Evolutionary conservation across 2,888 invertebrate species (phyloP).

Genomic region (Hemistola chrysoprasaria): DNA sequence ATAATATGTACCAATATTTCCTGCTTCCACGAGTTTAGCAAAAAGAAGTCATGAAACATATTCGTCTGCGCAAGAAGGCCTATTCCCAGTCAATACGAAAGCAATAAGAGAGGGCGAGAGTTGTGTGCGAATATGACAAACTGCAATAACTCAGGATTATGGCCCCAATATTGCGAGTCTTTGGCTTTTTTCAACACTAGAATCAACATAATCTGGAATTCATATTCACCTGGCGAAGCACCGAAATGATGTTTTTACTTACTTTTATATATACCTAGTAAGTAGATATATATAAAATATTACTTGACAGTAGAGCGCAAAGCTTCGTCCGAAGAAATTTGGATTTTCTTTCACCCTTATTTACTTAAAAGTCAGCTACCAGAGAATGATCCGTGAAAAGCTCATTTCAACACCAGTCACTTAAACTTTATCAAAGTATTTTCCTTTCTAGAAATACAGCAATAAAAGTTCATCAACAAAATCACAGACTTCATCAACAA

Average conservation of each 20-base stretch:
- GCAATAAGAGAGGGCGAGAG: constrained; percentile 48
- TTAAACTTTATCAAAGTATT: too few relatives aligned
- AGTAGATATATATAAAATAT: too few relatives aligned
- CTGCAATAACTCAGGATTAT: constrained; percentile 76
- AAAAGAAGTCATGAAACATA: not conserved
- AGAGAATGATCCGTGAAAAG: too few relatives aligned
- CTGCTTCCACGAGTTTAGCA: too few relatives aligned
- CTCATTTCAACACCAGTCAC: too few relatives aligned
- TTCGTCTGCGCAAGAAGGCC: constrained; percentile 27
- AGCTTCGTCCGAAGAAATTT: not conserved
- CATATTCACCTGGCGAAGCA: constrained; percentile 49
- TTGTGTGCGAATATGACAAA: constrained; percentile 52
- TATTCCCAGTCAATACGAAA: constrained; percentile 48
- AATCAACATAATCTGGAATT: constrained; percentile 66
- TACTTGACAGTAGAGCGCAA: too few relatives aligned
- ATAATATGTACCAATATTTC: too few relatives aligned
- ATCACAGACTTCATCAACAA: too few relatives aligned
- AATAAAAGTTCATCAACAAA: too few relatives aligned
- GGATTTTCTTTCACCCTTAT: not conserved
- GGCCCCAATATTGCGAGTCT: constrained; percentile 66
- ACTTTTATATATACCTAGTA: constrained; percentile 13
- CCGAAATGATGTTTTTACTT: constrained; percentile 41
- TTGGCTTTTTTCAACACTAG: constrained; percentile 60
- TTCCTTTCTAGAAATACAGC: too few relatives aligned
- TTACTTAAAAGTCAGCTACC: not conserved